Percentiles rank a stretch among this genome's conserved stretches.
Evolutionary conservation across 2,113 vertebrate species (phyloP).

Genomic region (Micronycteris hirsuta): DNA sequence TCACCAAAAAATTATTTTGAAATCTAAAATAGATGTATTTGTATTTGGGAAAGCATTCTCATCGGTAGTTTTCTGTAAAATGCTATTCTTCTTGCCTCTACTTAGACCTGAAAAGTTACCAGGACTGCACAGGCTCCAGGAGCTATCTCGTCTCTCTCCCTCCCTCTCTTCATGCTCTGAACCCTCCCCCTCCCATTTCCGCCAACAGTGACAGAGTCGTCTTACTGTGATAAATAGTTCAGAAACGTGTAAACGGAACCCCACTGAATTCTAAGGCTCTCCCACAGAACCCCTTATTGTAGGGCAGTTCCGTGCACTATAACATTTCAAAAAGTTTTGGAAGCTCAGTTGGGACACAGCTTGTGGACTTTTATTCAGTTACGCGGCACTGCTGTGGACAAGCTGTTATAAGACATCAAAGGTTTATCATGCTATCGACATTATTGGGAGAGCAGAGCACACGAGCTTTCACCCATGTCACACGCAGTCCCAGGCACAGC

Average conservation of each 20-base stretch:
- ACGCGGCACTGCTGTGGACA: not conserved
- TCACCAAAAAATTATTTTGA: no score
- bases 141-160: not conserved
- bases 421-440: not conserved
- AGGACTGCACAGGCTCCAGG: not conserved
- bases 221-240: not conserved
- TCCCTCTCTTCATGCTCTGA: not conserved
- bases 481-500: not conserved
- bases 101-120: not conserved
- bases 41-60: not conserved
- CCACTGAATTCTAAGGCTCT: not conserved
- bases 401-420: not conserved
- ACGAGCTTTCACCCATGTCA: not conserved
- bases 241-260: not conserved
- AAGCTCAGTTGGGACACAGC: no score
- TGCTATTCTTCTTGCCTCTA: not conserved
- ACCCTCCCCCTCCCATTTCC: not conserved
- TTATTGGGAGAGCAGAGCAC: not conserved
- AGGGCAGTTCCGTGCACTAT: not conserved
- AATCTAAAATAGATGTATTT: no score
- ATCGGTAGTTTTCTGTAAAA: not conserved
- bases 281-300: not conserved
- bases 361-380: not conserved
- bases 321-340: not conserved
- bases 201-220: not conserved